A percentile compares a stretch with the other conserved stretches of the same genome.
Evolutionary conservation across 2,113 vertebrate species (phyloP).

Genomic region (Channa argus): DNA sequence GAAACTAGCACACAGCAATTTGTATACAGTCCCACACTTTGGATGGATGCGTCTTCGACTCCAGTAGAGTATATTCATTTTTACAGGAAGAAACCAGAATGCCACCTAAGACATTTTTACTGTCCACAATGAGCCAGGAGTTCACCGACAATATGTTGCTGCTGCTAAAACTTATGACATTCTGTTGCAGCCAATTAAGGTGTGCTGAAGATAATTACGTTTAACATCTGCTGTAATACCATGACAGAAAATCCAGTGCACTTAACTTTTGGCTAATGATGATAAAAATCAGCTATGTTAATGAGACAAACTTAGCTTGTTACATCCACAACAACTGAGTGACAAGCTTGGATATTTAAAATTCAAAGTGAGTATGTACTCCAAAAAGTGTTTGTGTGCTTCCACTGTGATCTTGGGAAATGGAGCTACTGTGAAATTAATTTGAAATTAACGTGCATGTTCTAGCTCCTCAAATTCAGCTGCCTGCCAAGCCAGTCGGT

Average conservation of each 20-base stretch:
- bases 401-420: conserved; percentile 47
- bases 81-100: neutral
- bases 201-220: conserved; percentile 38
- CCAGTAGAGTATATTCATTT: neutral
- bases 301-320: conserved; percentile 45
- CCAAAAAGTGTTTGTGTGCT: conserved; percentile 35
- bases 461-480: conserved; percentile 52
- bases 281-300: conserved; percentile 43
- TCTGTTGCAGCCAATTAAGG: conserved; percentile 32
- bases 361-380: conserved; percentile 1
- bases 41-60: neutral
- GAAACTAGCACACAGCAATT: neutral
- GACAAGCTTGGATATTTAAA: conserved; percentile 22
- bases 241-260: conserved; percentile 7
- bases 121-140: conserved; percentile 6
- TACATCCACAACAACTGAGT: conserved; percentile 17
- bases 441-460: conserved; percentile 67
- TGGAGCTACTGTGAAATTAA: conserved; percentile 59
- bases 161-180: conserved; percentile 19
- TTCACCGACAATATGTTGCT: neutral
- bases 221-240: conserved; percentile 20
- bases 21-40: neutral
- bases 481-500: conserved; percentile 44
- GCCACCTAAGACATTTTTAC: conserved; percentile 3
- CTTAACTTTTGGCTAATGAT: conserved; percentile 38